Evolutionary conservation across 2,113 vertebrate species (phyloP).

Genomic region (Ammospiza nelsoni): DNA sequence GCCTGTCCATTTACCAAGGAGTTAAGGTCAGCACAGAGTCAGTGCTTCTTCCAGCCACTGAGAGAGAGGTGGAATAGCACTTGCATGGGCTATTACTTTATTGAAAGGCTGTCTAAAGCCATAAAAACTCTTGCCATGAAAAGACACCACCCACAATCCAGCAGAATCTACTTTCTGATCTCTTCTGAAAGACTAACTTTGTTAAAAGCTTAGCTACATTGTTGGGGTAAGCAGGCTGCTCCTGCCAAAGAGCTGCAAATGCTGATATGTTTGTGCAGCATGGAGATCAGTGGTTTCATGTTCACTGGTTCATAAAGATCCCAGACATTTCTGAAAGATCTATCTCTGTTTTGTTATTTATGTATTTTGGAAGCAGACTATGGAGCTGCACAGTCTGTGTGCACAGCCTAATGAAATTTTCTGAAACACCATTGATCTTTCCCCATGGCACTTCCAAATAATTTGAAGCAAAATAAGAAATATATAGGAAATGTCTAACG

Average conservation of each 20-base stretch:
- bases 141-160: neutral
- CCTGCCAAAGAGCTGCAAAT: neutral
- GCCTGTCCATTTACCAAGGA: neutral
- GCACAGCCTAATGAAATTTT: neutral
- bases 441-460: neutral
- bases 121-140: neutral
- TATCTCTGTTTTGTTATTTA: neutral
- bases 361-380: neutral
- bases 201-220: neutral
- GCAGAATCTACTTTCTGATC: conserved; percentile 36
- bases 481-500: neutral
- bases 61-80: neutral
- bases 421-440: neutral
- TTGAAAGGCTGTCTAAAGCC: neutral
- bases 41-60: neutral
- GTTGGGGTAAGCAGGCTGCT: neutral
- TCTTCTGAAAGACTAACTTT: conserved; percentile 49
- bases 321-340: neutral
- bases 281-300: neutral
- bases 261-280: accelerated
- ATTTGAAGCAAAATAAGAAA: neutral
- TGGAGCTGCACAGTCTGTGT: neutral
- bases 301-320: neutral
- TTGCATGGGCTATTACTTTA: neutral
- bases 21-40: neutral